Percentiles rank a stretch among this genome's conserved stretches.
Evolutionary conservation across 2,888 invertebrate genomes (phyloP).

Genomic region (Acrocyrtus sp.): DNA sequence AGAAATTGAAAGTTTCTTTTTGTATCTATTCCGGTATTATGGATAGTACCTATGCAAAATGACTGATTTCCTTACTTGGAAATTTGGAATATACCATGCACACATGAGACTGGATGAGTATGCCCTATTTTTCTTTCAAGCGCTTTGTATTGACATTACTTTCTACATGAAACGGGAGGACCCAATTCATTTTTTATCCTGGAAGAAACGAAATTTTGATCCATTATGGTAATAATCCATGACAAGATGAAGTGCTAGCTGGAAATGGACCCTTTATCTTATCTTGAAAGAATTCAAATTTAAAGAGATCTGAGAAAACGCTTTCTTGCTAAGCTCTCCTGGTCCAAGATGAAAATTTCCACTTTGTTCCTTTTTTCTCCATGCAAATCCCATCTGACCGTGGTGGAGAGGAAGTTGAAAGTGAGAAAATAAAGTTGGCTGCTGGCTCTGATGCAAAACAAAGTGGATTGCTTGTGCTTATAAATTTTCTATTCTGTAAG

Average conservation of each 20-base stretch:
- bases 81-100: no score
- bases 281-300: not conserved
- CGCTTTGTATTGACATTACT: slow-evolving; percentile 4
- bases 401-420: not conserved
- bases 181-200: slow-evolving; percentile 7
- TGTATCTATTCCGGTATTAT: no score
- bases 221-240: slow-evolving; percentile 14
- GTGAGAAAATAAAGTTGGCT: slow-evolving; percentile 13
- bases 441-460: no score
- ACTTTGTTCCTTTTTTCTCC: not conserved
- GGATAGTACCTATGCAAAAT: no score
- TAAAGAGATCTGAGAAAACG: not conserved
- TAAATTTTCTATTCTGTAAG: no score
- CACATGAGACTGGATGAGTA: no score
- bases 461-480: no score
- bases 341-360: slow-evolving; percentile 11
- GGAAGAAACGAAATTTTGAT: no score
- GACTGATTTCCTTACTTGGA: no score
- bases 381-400: slow-evolving; percentile 22
- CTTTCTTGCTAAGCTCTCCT: not conserved
- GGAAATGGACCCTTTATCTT: not conserved
- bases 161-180: slow-evolving; percentile 13
- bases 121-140: slow-evolving; percentile 17
- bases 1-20: no score
- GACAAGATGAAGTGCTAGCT: slow-evolving; percentile 19